Evolutionary conservation across 2,888 invertebrate species (phyloP).

Genomic region (Idaea biselata): DNA sequence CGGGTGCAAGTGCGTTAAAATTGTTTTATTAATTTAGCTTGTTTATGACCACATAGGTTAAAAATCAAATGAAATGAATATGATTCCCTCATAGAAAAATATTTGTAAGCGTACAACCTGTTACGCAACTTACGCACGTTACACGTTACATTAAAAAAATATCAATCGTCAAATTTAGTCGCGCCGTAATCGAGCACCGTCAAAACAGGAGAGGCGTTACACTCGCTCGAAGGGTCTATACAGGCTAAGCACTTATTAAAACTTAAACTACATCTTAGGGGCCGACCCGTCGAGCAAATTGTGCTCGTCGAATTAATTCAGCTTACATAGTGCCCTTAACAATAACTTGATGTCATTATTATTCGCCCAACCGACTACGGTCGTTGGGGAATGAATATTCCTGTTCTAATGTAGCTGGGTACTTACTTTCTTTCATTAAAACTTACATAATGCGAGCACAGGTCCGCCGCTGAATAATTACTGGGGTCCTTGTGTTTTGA

Average conservation of each 20-base stretch:
- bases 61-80: too few species aligned
- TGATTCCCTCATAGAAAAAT: too few species aligned
- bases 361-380: slow-evolving; percentile 43
- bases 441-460: slow-evolving; percentile 53
- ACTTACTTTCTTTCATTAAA: slow-evolving; percentile 59
- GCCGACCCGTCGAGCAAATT: slow-evolving; percentile 46
- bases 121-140: too few species aligned
- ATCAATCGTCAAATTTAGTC: slow-evolving; percentile 7
- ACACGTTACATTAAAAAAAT: too few species aligned
- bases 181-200: slow-evolving; percentile 20
- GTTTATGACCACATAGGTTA: too few species aligned
- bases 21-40: too few species aligned
- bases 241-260: slow-evolving; percentile 39
- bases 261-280: slow-evolving; percentile 44
- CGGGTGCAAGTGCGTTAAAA: too few species aligned
- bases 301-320: slow-evolving; percentile 55
- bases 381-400: slow-evolving; percentile 55
- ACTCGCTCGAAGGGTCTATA: slow-evolving; percentile 30
- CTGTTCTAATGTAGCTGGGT: slow-evolving; percentile 48
- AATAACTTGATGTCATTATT: slow-evolving; percentile 59
- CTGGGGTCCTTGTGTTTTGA: slow-evolving; percentile 46
- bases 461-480: slow-evolving; percentile 51
- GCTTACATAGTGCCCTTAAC: slow-evolving; percentile 52
- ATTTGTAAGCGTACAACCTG: too few species aligned
- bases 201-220: slow-evolving; percentile 25